These are phyloP conservation scores for Merops nubicus DNA, from an alignment of 2,113 vertebrate genomes.

Conservation along the genomic window DNA sequence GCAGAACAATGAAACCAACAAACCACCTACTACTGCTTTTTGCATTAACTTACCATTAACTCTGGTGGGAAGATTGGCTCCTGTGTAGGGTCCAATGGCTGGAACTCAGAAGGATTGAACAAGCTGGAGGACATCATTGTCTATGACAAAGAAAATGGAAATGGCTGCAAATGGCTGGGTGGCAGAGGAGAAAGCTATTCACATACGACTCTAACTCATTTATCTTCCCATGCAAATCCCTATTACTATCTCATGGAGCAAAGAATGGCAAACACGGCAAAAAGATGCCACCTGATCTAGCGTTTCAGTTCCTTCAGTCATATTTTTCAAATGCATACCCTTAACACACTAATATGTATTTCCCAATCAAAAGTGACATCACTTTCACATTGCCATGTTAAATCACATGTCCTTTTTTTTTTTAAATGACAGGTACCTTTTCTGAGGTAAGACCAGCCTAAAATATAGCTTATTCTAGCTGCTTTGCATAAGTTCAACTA, in stretches of 20 bases:
- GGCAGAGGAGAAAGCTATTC: background rate
- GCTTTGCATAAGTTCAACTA: background rate
- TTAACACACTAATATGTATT: background rate
- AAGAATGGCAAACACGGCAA: background rate
- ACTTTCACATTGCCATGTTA: background rate
- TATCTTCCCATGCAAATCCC: background rate
- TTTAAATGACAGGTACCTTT: background rate
- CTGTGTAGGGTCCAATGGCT: slow-evolving; percentile 91
- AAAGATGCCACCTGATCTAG: background rate
- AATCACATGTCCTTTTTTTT: too few species aligned
- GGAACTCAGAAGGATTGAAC: slow-evolving; percentile 83
- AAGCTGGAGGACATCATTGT: slow-evolving; percentile 65
- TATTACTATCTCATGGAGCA: background rate
- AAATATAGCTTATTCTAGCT: background rate
- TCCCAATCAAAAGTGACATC: background rate
- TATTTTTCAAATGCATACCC: background rate
- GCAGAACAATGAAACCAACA: background rate
- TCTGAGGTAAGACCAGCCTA: background rate
- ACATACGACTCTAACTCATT: background rate
- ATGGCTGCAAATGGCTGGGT: background rate
- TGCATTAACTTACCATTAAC: slow-evolving; percentile 79
- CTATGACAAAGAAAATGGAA: slow-evolving; percentile 51
- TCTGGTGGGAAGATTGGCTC: slow-evolving; percentile 96
- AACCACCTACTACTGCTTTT: background rate
- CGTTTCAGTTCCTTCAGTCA: background rate